These are phyloP conservation scores for Drosophila sproati DNA, from an alignment of 1,140 invertebrate genomes.

Conservation along the genomic window DNA sequence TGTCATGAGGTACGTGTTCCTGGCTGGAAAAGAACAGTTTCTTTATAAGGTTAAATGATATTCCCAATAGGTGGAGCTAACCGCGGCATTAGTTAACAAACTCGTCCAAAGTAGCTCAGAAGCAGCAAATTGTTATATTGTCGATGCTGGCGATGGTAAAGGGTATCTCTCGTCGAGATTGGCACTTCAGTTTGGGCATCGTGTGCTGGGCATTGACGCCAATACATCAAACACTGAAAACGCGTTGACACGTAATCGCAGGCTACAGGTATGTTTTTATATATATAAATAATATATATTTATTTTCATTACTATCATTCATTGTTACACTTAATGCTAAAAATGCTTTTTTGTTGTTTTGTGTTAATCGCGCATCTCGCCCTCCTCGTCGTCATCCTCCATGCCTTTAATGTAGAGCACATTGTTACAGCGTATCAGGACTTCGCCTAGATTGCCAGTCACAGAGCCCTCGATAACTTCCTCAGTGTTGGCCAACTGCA, in stretches of 20 bases:
- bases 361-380: constrained; percentile 96
- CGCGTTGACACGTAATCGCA: constrained; percentile 87
- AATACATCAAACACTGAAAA: constrained; percentile 87
- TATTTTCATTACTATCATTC: constrained; percentile 62
- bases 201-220: constrained; percentile 92
- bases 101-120: constrained; percentile 40
- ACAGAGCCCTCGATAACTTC: constrained; percentile 96
- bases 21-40: background rate
- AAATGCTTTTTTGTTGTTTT: constrained; percentile 3
- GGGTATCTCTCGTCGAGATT: constrained; percentile 92
- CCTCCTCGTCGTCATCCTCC: constrained; percentile 99
- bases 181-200: constrained; percentile 88
- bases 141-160: constrained; percentile 95
- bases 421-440: constrained; percentile 99
- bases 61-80: constrained; percentile 85
- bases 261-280: constrained; percentile 86
- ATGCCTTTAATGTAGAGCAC: constrained; percentile 98
- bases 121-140: constrained; percentile 85
- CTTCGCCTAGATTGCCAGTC: constrained; percentile 98
- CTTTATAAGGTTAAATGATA: background rate
- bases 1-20: constrained; percentile 89
- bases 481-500: constrained; percentile 99
- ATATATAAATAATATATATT: constrained; percentile 62
- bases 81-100: constrained; percentile 85
- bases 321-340: constrained; percentile 47